Evolutionary conservation across 2,113 vertebrate genomes (phyloP).

Genomic region (Pituophis catenifer): DNA sequence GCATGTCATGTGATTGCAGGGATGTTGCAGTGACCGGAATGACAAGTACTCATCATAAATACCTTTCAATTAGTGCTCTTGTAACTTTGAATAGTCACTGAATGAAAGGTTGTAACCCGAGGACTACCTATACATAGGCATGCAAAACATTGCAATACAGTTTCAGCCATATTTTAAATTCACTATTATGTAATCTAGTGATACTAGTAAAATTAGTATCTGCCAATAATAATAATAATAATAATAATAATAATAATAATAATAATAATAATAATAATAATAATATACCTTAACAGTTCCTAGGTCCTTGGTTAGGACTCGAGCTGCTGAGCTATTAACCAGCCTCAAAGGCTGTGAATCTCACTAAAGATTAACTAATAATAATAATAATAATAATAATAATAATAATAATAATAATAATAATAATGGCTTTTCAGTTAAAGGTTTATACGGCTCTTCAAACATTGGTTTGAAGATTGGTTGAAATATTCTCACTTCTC

Average conservation of each 20-base stretch:
- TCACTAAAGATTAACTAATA: too few relatives aligned
- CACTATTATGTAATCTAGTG: neutral
- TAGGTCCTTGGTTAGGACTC: too few relatives aligned
- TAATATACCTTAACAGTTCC: too few relatives aligned
- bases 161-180: neutral
- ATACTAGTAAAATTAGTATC: neutral
- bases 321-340: too few relatives aligned
- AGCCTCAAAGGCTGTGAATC: too few relatives aligned
- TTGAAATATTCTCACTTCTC: neutral
- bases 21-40: neutral
- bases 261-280: too few relatives aligned
- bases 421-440: neutral
- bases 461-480: neutral
- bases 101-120: neutral
- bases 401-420: neutral
- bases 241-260: too few relatives aligned
- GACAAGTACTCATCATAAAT: neutral
- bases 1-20: neutral
- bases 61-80: neutral
- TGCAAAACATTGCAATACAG: neutral
- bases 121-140: neutral
- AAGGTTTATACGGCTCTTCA: neutral
- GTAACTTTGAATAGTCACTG: neutral
- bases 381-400: too few relatives aligned
- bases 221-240: too few relatives aligned